A percentile compares a stretch with the other conserved stretches of the same genome.
Evolutionary conservation across 2,888 invertebrate genomes (phyloP).

Genomic region (Pasiphila rectangulata): DNA sequence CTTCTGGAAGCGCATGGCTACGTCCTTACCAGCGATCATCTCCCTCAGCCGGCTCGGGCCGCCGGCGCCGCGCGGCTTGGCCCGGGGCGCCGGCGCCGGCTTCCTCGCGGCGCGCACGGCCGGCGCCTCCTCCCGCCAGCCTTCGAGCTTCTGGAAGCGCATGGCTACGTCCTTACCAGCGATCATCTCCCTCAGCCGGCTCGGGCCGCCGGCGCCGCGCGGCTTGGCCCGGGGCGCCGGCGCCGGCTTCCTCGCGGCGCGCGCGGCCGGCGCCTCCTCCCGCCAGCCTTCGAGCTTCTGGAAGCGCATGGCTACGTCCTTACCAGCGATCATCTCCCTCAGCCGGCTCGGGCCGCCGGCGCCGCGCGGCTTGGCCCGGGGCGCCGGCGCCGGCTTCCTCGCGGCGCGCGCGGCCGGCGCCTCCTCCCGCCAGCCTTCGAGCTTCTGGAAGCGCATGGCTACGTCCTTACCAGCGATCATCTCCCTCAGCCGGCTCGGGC

Average conservation of each 20-base stretch:
- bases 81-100: too few relatives aligned
- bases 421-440: constrained; percentile 29
- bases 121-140: too few relatives aligned
- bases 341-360: constrained; percentile 47
- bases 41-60: too few relatives aligned
- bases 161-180: too few relatives aligned
- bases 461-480: constrained; percentile 64
- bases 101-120: too few relatives aligned
- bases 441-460: constrained; percentile 49
- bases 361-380: constrained; percentile 16
- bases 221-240: too few relatives aligned
- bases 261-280: background rate
- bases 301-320: constrained; percentile 8
- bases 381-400: background rate
- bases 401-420: background rate
- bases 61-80: too few relatives aligned
- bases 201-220: too few relatives aligned
- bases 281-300: constrained; percentile 56
- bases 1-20: too few relatives aligned
- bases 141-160: too few relatives aligned
- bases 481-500: constrained; percentile 54
- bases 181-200: too few relatives aligned
- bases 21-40: too few relatives aligned
- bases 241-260: background rate
- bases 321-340: constrained; percentile 68